Percentiles rank a stretch among this genome's conserved stretches.
phyloP scores from a whole-genome alignment of 2,113 vertebrate species.

The Anolis sagrei region DNA sequence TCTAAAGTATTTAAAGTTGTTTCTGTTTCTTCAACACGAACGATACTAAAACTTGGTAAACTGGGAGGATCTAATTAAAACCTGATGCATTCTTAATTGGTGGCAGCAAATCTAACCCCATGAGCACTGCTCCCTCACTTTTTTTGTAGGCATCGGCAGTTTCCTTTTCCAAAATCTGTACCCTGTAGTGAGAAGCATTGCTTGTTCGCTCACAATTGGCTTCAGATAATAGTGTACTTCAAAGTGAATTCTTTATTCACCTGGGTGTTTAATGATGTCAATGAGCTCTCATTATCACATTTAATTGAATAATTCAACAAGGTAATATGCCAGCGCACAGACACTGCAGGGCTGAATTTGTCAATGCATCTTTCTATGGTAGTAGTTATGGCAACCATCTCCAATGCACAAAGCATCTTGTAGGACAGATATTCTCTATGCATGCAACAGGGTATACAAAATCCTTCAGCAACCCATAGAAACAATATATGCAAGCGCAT shows the following conservation, averaged over 20 bases:
- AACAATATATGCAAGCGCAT: constrained; percentile 50
- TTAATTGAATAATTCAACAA: constrained; percentile 76
- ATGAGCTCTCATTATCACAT: constrained; percentile 62
- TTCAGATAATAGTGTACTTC: constrained; percentile 73
- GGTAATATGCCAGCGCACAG: constrained; percentile 61
- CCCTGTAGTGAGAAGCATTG: constrained; percentile 48
- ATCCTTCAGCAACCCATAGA: constrained; percentile 39
- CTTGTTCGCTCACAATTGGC: constrained; percentile 63
- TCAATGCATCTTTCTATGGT: constrained; percentile 56
- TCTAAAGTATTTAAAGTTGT: neutral
- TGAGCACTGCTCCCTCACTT: neutral
- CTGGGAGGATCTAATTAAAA: neutral
- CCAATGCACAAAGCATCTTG: constrained; percentile 61
- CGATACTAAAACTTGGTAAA: constrained; percentile 20
- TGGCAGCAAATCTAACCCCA: neutral
- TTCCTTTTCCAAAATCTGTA: constrained; percentile 57
- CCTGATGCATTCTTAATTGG: neutral
- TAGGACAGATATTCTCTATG: constrained; percentile 53
- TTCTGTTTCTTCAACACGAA: constrained; percentile 11
- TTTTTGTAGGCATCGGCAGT: constrained; percentile 39
- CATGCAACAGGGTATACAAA: constrained; percentile 48
- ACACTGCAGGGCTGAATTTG: constrained; percentile 60
- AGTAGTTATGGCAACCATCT: constrained; percentile 54
- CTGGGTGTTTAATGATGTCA: constrained; percentile 72
- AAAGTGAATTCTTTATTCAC: constrained; percentile 76